phyloP scores from a whole-genome alignment of 2,797 vertebrate species.

The Scolopax rusticola region DNA sequence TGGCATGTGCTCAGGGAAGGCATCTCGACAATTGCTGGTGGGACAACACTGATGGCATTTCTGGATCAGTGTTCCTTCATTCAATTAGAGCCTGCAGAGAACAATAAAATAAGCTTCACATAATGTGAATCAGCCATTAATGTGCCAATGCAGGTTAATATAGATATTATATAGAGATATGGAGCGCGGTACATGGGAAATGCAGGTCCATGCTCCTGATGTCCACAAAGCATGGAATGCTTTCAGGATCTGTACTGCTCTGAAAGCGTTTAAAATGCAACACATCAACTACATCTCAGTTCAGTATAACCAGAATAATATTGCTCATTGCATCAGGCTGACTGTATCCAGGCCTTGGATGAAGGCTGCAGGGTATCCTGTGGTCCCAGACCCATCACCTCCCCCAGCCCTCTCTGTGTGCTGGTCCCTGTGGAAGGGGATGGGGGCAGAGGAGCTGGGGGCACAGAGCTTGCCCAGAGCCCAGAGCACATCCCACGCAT shows the following conservation, averaged over 20 bases:
- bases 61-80: neutral
- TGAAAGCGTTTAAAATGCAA: neutral
- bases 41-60: neutral
- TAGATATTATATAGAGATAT: neutral
- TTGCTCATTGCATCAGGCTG: neutral
- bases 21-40: neutral
- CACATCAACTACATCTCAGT: neutral
- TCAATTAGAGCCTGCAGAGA: neutral
- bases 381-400: neutral
- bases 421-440: neutral
- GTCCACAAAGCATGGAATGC: accelerated
- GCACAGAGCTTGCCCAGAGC: neutral
- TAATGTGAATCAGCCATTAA: neutral
- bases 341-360: neutral
- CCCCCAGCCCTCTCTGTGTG: neutral
- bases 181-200: neutral
- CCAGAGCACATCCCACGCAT: neutral
- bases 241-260: neutral
- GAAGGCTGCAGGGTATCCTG: neutral
- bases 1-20: neutral
- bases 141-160: neutral
- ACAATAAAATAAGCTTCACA: neutral
- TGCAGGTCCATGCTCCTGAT: neutral
- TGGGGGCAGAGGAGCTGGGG: neutral
- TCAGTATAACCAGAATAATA: neutral